Evolutionary conservation across 2,888 invertebrate species (phyloP).

Genomic region (Meta bourneti): DNA sequence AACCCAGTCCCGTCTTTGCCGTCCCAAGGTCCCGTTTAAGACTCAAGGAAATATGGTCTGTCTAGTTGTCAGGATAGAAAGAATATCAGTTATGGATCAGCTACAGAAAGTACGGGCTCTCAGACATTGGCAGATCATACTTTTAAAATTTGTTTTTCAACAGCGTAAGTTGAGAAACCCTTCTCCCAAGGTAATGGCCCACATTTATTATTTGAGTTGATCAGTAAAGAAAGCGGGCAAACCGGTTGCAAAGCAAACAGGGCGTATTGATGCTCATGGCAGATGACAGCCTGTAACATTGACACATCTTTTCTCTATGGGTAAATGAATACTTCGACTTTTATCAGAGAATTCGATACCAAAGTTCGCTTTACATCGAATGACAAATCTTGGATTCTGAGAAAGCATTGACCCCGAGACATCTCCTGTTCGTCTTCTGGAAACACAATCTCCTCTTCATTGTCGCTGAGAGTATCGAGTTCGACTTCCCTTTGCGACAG

Average conservation of each 20-base stretch:
- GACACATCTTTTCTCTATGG: conserved; percentile 9
- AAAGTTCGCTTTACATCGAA: neutral
- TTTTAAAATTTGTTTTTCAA: too few relatives aligned
- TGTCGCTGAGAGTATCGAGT: neutral
- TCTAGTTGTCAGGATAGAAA: too few relatives aligned
- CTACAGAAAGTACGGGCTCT: too few relatives aligned
- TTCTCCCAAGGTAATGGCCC: conserved; percentile 5
- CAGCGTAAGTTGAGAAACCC: too few relatives aligned
- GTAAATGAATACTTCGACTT: neutral
- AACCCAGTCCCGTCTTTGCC: too few relatives aligned
- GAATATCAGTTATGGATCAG: too few relatives aligned
- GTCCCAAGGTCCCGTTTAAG: too few relatives aligned
- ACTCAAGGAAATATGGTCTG: too few relatives aligned
- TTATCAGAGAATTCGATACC: neutral
- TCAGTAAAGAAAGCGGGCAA: neutral
- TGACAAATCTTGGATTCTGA: neutral
- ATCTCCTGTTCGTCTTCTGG: neutral
- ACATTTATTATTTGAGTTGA: too few relatives aligned
- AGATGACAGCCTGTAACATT: conserved; percentile 8
- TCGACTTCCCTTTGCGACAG: too few relatives aligned
- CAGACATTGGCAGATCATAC: too few relatives aligned
- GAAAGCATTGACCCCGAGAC: neutral
- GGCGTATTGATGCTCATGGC: conserved; percentile 16
- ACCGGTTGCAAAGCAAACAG: conserved; percentile 31
- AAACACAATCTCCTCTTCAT: neutral